A percentile compares a stretch with the other conserved stretches of the same genome.
Conservation (phyloP, 2,113 vertebrate species). For the Istiophorus platypterus region DNA sequence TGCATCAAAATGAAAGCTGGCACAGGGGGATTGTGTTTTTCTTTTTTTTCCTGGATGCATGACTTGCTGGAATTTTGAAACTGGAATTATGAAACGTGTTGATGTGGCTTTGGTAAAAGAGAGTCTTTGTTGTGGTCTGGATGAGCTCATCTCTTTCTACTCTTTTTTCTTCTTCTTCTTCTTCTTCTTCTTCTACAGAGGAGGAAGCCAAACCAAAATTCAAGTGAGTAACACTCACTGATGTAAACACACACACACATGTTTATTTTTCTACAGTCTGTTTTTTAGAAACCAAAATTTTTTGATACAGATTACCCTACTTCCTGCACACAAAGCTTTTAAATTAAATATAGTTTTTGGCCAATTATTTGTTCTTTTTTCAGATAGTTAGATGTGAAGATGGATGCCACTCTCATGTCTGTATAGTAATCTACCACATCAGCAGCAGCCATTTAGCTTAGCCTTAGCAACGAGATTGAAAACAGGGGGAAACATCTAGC, state of each 20-base stretch:
- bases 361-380: background rate
- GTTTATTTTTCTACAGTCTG: background rate
- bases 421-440: too few relatives aligned
- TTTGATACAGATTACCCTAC: background rate
- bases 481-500: too few relatives aligned
- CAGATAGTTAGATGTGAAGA: too few relatives aligned
- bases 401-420: too few relatives aligned
- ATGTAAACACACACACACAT: background rate
- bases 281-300: background rate
- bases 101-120: background rate
- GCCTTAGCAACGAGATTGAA: too few relatives aligned
- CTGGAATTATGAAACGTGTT: background rate
- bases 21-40: background rate
- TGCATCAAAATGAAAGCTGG: background rate
- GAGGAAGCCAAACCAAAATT: conserved; percentile 81
- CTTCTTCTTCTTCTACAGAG: conserved; percentile 48
- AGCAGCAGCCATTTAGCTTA: too few relatives aligned
- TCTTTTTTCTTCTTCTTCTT: conserved; percentile 7
- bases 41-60: conserved; percentile 15
- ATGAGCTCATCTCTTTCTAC: background rate
- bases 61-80: background rate
- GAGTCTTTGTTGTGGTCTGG: conserved; percentile 2
- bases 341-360: background rate
- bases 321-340: background rate
- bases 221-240: conserved; percentile 68